Evolutionary conservation across 2,113 vertebrate genomes (phyloP).

Genomic region (Semnornis frantzii): DNA sequence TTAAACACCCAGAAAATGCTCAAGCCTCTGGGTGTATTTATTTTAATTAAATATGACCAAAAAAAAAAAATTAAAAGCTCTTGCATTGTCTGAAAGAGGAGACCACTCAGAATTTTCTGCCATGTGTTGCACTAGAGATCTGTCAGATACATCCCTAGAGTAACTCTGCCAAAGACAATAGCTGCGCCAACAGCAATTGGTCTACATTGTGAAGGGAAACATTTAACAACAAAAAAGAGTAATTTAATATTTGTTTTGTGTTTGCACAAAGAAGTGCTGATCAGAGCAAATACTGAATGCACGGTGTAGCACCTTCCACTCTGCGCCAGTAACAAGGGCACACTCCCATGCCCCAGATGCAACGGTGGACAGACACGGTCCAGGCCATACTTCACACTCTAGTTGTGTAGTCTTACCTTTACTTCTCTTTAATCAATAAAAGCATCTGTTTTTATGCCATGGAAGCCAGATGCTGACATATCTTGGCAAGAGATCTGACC

Average conservation of each 20-base stretch:
- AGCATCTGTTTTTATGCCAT: background rate
- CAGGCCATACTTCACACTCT: background rate
- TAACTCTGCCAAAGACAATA: constrained; percentile 24
- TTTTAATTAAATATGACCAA: constrained; percentile 62
- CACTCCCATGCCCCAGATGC: background rate
- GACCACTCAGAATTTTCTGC: constrained; percentile 41
- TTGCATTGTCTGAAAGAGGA: constrained; percentile 10
- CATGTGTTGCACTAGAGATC: background rate
- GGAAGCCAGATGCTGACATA: background rate
- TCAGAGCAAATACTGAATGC: fast-evolving
- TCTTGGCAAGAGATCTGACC: background rate
- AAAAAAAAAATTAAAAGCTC: constrained; percentile 26
- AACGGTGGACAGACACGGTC: fast-evolving
- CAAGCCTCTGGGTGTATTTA: constrained; percentile 55
- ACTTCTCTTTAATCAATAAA: background rate
- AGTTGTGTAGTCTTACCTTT: background rate
- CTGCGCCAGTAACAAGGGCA: fast-evolving
- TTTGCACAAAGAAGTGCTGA: background rate
- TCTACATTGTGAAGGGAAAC: constrained; percentile 34
- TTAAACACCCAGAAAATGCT: constrained; percentile 39
- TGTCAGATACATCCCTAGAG: constrained; percentile 38
- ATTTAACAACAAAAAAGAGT: background rate
- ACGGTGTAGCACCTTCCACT: background rate
- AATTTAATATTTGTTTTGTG: constrained; percentile 42
- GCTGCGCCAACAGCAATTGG: constrained; percentile 37